Evolutionary conservation across 2,113 vertebrate genomes (phyloP).

Genomic region (Rhagologus leucostigma): DNA sequence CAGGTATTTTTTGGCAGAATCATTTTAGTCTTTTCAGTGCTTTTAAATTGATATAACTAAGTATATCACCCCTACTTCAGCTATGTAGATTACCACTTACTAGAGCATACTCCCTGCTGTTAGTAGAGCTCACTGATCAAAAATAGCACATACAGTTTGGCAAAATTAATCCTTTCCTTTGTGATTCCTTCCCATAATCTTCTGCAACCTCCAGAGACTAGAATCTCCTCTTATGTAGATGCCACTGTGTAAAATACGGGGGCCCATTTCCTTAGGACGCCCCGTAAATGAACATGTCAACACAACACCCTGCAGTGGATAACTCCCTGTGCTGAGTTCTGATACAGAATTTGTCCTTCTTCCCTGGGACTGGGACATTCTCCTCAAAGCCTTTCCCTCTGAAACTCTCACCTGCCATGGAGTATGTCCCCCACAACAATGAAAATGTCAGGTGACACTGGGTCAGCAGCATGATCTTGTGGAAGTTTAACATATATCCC

Average conservation of each 20-base stretch:
- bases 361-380: background rate
- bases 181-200: background rate
- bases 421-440: background rate
- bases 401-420: background rate
- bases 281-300: background rate
- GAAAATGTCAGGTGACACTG: background rate
- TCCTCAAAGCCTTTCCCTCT: background rate
- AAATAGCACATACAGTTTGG: background rate
- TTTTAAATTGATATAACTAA: background rate
- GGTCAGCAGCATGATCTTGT: background rate
- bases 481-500: background rate
- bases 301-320: background rate
- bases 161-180: background rate
- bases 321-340: background rate
- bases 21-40: background rate
- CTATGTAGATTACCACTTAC: background rate
- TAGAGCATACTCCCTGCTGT: background rate
- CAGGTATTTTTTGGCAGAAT: background rate
- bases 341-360: background rate
- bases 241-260: background rate
- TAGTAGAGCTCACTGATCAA: background rate
- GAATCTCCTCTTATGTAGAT: background rate
- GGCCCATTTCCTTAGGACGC: background rate
- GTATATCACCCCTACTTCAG: background rate
- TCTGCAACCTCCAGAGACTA: background rate